Conservation (phyloP, 1,140 invertebrate genomes). For the Drosophila auraria region DNA sequence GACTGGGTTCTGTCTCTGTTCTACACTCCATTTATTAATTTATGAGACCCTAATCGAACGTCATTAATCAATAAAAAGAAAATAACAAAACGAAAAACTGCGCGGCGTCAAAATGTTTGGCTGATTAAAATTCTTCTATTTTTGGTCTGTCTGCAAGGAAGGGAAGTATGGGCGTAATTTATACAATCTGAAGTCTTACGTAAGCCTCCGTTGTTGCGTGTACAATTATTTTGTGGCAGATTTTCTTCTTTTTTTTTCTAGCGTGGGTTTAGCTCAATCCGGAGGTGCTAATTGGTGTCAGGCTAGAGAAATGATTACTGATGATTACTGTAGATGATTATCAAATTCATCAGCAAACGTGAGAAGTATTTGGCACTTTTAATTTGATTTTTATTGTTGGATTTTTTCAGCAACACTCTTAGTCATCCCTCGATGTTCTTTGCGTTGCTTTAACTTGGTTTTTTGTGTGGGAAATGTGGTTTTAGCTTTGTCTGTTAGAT, state of each 20-base stretch:
- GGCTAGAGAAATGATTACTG: conserved; percentile 28
- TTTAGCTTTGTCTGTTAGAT: conserved; percentile 29
- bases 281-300: conserved; percentile 63
- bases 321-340: conserved; percentile 42
- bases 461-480: conserved; percentile 16
- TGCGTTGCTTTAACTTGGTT: not conserved
- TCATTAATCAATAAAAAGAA: conserved; percentile 73
- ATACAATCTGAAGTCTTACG: conserved; percentile 48
- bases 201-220: conserved; percentile 36
- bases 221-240: conserved; percentile 54
- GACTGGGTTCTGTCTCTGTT: conserved; percentile 1
- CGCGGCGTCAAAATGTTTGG: conserved; percentile 59
- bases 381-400: conserved; percentile 1
- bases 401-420: conserved; percentile 14
- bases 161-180: conserved; percentile 25
- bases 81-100: conserved; percentile 7
- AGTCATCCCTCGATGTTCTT: conserved; percentile 42
- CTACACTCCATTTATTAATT: conserved; percentile 39
- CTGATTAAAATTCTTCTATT: conserved; percentile 76
- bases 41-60: conserved; percentile 66
- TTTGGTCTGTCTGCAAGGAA: conserved; percentile 39
- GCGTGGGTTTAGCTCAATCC: conserved; percentile 37
- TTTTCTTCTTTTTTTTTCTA: conserved; percentile 8
- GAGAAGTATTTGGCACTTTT: conserved; percentile 14
- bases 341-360: conserved; percentile 22